Conservation (phyloP, 1,140 invertebrate genomes). For the Cydia pomonella region DNA sequence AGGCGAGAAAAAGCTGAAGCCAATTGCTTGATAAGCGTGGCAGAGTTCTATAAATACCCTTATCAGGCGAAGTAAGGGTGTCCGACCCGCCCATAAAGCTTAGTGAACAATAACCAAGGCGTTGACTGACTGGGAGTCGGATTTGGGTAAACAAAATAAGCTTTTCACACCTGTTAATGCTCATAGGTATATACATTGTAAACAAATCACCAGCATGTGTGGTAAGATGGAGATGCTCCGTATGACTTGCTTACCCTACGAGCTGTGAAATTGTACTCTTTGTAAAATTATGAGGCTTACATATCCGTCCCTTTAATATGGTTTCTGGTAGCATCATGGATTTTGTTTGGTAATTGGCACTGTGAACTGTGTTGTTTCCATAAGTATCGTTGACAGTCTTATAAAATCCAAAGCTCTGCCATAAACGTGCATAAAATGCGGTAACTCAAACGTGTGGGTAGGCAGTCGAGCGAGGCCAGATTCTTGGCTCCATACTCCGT, state of each 20-base stretch:
- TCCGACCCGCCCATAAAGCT: background rate
- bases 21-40: conserved; percentile 5
- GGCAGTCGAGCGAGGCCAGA: conserved; percentile 9
- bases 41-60: conserved; percentile 7
- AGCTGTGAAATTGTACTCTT: too few relatives aligned
- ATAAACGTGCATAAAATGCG: background rate
- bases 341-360: too few relatives aligned
- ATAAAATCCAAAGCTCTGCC: conserved; percentile 36
- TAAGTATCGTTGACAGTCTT: too few relatives aligned
- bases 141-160: conserved; percentile 12
- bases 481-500: background rate
- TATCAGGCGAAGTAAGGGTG: background rate
- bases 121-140: background rate
- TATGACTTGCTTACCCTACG: too few relatives aligned
- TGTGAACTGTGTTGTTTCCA: too few relatives aligned
- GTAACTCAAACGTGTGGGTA: conserved; percentile 14
- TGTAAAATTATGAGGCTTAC: too few relatives aligned
- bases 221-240: background rate
- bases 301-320: too few relatives aligned
- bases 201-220: conserved; percentile 10
- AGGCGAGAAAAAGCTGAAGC: background rate
- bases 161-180: conserved; percentile 7
- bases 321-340: too few relatives aligned
- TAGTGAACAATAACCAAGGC: background rate
- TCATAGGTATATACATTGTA: background rate